Percentiles rank a stretch among this genome's conserved stretches.
These are phyloP conservation scores for Priocnemis perturbator DNA, from an alignment of 2,888 invertebrate species.

Conservation along the genomic window DNA sequence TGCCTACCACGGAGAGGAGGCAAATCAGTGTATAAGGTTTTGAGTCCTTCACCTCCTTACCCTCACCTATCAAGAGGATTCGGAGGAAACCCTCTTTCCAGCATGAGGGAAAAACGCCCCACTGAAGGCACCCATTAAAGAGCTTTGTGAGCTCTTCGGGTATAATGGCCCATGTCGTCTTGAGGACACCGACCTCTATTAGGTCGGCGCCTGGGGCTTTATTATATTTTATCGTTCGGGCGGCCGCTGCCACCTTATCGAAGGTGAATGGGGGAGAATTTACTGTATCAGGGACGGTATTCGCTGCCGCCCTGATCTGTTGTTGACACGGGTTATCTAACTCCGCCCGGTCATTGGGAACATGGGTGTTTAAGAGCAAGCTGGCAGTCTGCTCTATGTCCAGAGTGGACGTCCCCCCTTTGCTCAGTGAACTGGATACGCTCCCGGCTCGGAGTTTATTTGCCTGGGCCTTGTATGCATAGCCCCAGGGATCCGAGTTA, in stretches of 20 bases:
- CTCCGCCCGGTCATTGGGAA: slow-evolving; percentile 32
- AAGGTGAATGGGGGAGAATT: background rate
- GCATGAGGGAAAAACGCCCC: background rate
- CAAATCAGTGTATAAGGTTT: background rate
- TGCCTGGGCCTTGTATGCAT: slow-evolving; percentile 41
- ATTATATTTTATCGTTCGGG: background rate
- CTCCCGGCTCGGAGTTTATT: slow-evolving; percentile 20
- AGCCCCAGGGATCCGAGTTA: slow-evolving; percentile 35
- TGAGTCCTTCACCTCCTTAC: background rate
- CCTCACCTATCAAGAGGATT: background rate
- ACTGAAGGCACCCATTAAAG: background rate
- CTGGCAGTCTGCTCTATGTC: slow-evolving; percentile 27
- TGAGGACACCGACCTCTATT: background rate
- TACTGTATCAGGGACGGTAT: background rate
- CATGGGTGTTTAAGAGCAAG: slow-evolving; percentile 28
- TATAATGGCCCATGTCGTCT: background rate
- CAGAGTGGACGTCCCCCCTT: slow-evolving; percentile 10
- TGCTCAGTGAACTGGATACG: slow-evolving; percentile 23
- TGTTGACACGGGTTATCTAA: background rate
- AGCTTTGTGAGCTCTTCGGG: background rate
- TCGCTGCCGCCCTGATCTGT: no score
- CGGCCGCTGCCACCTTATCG: background rate
- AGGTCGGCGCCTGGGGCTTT: background rate
- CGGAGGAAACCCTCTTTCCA: background rate
- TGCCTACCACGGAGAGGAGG: slow-evolving; percentile 3